phyloP scores from a whole-genome alignment of 2,888 invertebrate genomes.

The Lepidochitona cinerea region DNA sequence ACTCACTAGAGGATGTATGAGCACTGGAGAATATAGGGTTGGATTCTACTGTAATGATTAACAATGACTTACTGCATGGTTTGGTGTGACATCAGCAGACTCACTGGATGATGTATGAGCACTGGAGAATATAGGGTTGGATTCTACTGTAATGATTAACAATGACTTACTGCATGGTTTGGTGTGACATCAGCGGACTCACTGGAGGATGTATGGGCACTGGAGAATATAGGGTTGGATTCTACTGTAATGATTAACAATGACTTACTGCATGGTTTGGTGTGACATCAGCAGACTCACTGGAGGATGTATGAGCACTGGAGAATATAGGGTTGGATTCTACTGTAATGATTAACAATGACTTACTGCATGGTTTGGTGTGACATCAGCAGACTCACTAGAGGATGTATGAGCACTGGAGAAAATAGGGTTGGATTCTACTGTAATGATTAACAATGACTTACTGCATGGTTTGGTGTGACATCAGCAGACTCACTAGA shows the following conservation, averaged over 20 bases:
- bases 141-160: not conserved
- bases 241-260: not conserved
- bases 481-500: too few species aligned
- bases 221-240: not conserved
- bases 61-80: not conserved
- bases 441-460: too few species aligned
- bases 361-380: not conserved
- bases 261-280: not conserved
- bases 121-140: not conserved
- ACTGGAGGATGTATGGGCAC: not conserved
- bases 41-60: not conserved
- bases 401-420: not conserved
- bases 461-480: too few species aligned
- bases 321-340: slow-evolving; percentile 11
- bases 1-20: too few species aligned
- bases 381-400: not conserved
- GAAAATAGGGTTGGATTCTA: slow-evolving; percentile 13
- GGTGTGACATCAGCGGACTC: not conserved
- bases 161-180: not conserved
- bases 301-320: not conserved
- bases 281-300: slow-evolving; percentile 1
- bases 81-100: not conserved
- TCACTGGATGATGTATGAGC: not conserved
- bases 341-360: not conserved
- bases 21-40: not conserved